Evolutionary conservation across 2,113 vertebrate species (phyloP).

Genomic region (Alectura lathami): DNA sequence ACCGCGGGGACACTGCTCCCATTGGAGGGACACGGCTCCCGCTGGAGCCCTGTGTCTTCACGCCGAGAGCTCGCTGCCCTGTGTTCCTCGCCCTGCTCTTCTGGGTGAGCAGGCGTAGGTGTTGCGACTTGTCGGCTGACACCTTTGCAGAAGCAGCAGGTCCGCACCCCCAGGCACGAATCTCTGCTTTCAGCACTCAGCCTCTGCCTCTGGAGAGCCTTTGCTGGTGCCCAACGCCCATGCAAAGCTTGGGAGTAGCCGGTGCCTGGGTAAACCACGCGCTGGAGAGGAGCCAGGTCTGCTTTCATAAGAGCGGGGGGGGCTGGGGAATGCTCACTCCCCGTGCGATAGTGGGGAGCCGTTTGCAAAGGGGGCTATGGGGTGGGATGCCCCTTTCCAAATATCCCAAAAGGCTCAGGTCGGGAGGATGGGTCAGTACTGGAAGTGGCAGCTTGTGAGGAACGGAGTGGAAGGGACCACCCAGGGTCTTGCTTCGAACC

Average conservation of each 20-base stretch:
- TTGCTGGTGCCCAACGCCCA: conserved; percentile 36
- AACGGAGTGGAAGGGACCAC: background rate
- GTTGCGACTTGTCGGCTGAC: background rate
- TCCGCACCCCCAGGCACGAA: background rate
- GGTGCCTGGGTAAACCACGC: background rate
- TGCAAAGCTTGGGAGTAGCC: conserved; percentile 39
- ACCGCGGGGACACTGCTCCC: fast-evolving
- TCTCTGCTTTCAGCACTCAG: background rate
- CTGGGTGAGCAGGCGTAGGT: background rate
- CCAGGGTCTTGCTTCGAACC: background rate
- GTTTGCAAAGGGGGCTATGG: fast-evolving
- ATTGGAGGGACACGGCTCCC: background rate
- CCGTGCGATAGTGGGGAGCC: fast-evolving
- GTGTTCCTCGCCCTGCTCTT: background rate
- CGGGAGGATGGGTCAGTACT: fast-evolving
- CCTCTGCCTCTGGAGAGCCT: conserved; percentile 17
- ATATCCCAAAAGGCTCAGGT: background rate
- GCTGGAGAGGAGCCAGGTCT: conserved; percentile 9
- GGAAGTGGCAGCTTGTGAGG: background rate
- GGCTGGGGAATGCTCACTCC: background rate
- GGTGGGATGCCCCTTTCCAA: background rate
- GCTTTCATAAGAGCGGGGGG: conserved; percentile 24
- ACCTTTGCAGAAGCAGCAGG: background rate
- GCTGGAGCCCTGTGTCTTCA: background rate
- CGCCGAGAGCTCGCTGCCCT: background rate